Conservation (phyloP, 2,888 invertebrate species). For the Fragum whitleyi region DNA sequence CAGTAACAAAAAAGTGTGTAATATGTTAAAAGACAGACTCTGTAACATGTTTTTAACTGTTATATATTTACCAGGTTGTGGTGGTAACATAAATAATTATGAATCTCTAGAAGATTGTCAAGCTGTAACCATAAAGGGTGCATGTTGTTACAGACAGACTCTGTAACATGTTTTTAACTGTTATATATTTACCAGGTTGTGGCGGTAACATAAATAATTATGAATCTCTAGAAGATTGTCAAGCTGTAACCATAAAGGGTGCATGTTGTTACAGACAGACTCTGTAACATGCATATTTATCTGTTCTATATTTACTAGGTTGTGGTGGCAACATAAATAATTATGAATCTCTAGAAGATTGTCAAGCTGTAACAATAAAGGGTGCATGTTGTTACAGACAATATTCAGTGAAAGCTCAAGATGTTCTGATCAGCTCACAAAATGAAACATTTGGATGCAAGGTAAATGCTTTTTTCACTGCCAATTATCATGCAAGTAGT, state of each 20-base stretch:
- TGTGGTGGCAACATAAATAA: constrained; percentile 83
- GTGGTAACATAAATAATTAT: constrained; percentile 82
- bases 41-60: too few species aligned
- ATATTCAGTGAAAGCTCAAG: constrained; percentile 69
- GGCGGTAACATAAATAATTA: constrained; percentile 83
- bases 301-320: constrained; percentile 60
- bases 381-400: constrained; percentile 81
- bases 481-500: background rate
- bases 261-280: too few species aligned
- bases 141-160: constrained; percentile 81
- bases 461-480: constrained; percentile 63
- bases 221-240: constrained; percentile 75
- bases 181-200: constrained; percentile 71
- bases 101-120: constrained; percentile 75
- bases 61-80: constrained; percentile 76
- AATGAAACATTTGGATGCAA: constrained; percentile 74
- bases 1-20: too few species aligned
- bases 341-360: constrained; percentile 76
- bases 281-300: too few species aligned
- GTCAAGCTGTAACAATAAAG: constrained; percentile 73
- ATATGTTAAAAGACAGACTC: too few species aligned
- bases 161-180: too few species aligned
- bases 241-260: constrained; percentile 74
- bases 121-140: constrained; percentile 74
- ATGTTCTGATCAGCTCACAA: constrained; percentile 69